Base-by-base conservation (phyloP, 2,113 vertebrate species). In the Istiophorus platypterus region DNA sequence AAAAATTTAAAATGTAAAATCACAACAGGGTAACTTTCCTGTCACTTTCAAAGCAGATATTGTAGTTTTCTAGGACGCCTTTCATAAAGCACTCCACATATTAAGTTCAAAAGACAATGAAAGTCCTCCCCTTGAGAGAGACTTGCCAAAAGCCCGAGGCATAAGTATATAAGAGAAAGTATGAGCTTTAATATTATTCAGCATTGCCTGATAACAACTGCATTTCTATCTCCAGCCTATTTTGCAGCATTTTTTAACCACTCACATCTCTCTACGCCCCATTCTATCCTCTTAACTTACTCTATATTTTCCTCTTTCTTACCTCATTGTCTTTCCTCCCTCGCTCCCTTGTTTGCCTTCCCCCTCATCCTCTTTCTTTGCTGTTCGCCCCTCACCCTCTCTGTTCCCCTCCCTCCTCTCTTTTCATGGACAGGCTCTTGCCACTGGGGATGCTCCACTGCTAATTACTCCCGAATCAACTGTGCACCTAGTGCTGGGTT, bases 391-490 rank as follows among this genome's bases (percentile, higher is more conserved):
- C 8, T 26, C 18, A 29, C 64, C 49, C 57, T 71, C 63, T 76
- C 62, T 65, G 12, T 81, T 77, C 70, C 42, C 76, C 81, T 65
- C 73, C 82, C 71, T 66, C 29, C 80, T 79, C 77, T 62, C 74
- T 80, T 67, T 72, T 86, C 82, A 78, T 8, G 61, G 73, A 87
- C 72, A 80, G 64, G 84, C 72, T 66, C 74, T 75, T 51, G n/a
- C 88, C 91, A 80, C 82, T 7, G 68, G 91, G 90, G 90, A 91
- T 76, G 78, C 62, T 2, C 26, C 42, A 13, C 66, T 72, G 88
- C 83, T 96, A 96, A 97, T 96, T 95, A 94, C 87, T 92, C 89
- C 82, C 72, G 88, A 93, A 86, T 85, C 87, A 85, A 80, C 83
- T 79, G 88, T 65, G 83, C 74, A 84, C 88, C 90, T 79, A 66